phyloP scores from a whole-genome alignment of 2,797 vertebrate genomes.

The Simalia tracyae region DNA sequence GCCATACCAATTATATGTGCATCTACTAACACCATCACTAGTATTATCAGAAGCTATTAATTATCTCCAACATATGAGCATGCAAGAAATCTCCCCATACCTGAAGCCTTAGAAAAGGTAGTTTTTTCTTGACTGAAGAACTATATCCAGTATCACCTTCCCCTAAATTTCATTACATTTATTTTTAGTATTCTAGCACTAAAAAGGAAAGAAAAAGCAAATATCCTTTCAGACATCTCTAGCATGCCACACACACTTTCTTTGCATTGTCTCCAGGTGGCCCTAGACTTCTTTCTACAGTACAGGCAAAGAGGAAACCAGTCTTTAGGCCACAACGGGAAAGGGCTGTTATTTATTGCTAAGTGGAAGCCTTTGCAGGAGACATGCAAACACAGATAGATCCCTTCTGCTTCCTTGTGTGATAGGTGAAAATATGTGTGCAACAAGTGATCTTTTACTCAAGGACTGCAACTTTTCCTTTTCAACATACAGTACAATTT shows the following conservation, averaged over 20 bases:
- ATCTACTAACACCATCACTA: slow-evolving; percentile 48
- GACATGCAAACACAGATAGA: background rate
- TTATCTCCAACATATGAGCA: slow-evolving; percentile 39
- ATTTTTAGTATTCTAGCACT: background rate
- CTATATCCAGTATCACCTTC: background rate
- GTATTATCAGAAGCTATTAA: slow-evolving; percentile 55
- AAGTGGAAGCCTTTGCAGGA: background rate
- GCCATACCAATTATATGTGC: slow-evolving; percentile 37
- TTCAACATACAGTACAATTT: slow-evolving; percentile 48
- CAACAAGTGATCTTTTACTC: slow-evolving; percentile 70
- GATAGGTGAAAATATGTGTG: slow-evolving; percentile 53
- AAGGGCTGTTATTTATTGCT: slow-evolving; percentile 26
- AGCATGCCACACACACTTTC: slow-evolving; percentile 41
- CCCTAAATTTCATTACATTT: background rate
- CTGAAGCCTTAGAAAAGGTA: background rate
- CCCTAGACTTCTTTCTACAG: slow-evolving; percentile 65
- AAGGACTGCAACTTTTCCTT: slow-evolving; percentile 60
- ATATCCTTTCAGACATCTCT: slow-evolving; percentile 14
- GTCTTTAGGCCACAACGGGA: slow-evolving; percentile 28
- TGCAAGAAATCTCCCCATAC: background rate
- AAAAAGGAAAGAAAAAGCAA: background rate
- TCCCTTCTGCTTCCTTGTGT: slow-evolving; percentile 14
- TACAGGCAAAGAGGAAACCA: slow-evolving; percentile 47
- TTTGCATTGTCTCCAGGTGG: slow-evolving; percentile 68
- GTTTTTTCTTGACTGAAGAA: background rate